Evolutionary conservation across 2,113 vertebrate species (phyloP).

Genomic region (Alosa alosa): DNA sequence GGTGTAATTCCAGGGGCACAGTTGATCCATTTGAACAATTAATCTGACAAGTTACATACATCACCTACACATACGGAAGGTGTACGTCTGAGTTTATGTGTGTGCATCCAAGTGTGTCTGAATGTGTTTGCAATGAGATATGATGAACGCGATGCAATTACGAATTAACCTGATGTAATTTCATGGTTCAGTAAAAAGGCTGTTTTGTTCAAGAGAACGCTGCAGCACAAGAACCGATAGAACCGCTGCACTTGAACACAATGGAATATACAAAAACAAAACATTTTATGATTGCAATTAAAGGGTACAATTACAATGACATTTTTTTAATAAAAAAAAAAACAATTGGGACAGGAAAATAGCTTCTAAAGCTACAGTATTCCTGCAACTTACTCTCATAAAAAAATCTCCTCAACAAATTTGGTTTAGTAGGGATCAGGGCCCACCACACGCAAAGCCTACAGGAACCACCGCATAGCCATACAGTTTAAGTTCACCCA

Average conservation of each 20-base stretch:
- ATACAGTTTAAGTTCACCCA: too few species aligned
- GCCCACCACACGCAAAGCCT: too few species aligned
- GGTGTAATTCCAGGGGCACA: constrained; percentile 61
- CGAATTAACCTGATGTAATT: background rate
- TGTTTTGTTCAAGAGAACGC: background rate
- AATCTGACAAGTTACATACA: constrained; percentile 48
- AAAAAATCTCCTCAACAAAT: too few species aligned
- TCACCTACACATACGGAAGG: background rate
- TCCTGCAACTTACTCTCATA: too few species aligned
- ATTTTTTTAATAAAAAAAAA: background rate
- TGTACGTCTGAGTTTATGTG: background rate
- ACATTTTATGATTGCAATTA: background rate
- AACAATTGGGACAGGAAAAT: too few species aligned
- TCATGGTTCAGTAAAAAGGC: background rate
- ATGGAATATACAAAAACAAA: background rate
- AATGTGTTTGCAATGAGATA: background rate
- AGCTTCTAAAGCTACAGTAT: too few species aligned
- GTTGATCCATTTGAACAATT: constrained; percentile 54
- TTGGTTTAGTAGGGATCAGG: too few species aligned
- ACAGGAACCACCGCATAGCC: too few species aligned
- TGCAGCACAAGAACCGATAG: background rate
- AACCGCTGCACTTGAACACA: background rate
- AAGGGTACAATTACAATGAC: background rate
- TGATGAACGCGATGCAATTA: constrained; percentile 5
- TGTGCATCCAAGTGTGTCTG: background rate